Conservation (phyloP, 1,140 invertebrate genomes). For the Bombus waltoni region DNA sequence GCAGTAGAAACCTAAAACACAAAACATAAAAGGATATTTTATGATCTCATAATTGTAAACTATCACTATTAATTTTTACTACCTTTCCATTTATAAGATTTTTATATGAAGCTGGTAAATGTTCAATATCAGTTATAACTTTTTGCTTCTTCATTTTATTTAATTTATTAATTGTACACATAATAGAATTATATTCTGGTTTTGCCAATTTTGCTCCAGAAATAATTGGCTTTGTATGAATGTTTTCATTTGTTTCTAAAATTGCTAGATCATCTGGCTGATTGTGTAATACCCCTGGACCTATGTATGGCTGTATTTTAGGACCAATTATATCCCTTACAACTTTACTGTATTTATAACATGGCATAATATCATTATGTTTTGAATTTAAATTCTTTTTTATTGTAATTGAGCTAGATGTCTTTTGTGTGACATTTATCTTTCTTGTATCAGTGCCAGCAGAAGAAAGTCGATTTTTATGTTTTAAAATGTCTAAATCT, state of each 20-base stretch:
- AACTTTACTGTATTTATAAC: slow-evolving; percentile 41
- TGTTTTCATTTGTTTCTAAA: slow-evolving; percentile 3
- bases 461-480: slow-evolving; percentile 1
- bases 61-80: slow-evolving; percentile 14
- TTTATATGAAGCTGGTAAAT: slow-evolving; percentile 68
- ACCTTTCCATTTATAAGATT: slow-evolving; percentile 74
- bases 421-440: slow-evolving; percentile 29
- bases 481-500: slow-evolving; percentile 3
- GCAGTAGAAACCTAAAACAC: slow-evolving; percentile 71
- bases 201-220: slow-evolving; percentile 58
- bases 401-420: not conserved
- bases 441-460: not conserved
- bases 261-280: not conserved
- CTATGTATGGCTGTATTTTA: slow-evolving; percentile 39
- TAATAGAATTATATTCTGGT: slow-evolving; percentile 78
- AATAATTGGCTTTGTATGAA: not conserved
- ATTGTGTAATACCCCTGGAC: slow-evolving; percentile 15
- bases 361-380: slow-evolving; percentile 41
- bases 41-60: not conserved
- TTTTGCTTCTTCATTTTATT: slow-evolving; percentile 69
- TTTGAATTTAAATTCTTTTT: slow-evolving; percentile 25
- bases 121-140: slow-evolving; percentile 63
- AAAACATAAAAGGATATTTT: slow-evolving; percentile 10
- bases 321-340: slow-evolving; percentile 34
- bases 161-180: slow-evolving; percentile 73